Evolutionary conservation across 2,888 invertebrate genomes (phyloP), one percentile per base, ranked within the genome.

Genomic region (Smittia aterrima): DNA sequence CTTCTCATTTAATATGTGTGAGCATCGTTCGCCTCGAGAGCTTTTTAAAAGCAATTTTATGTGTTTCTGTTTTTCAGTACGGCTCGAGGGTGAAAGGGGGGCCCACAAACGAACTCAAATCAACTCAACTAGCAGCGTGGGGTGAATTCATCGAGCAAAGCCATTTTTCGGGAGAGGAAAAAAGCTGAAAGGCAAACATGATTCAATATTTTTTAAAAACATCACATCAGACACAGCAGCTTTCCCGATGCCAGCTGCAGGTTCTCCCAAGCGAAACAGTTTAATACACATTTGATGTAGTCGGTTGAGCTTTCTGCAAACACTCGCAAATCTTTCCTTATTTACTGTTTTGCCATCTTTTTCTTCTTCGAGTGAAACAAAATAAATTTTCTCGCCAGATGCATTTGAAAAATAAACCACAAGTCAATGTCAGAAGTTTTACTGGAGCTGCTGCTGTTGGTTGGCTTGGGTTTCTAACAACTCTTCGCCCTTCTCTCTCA

Each of bases 231-330:
- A 27, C 25, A 64, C 27, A 53, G n/a, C n/a, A n/a, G 9, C 40
- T 54, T 40, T 58, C 62, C 40, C n/a, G n/a, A 72, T 24, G 18
- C 62, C 72, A 72, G 58, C 72, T 72, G 72, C 40, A 16, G 24
- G 1, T n/a, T 25, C 20, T 71, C 72, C 20, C 72, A 72, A 62
- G 62, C 72, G 27, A 54, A 32, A 72, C 38, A 62, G 38, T 72
- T 62, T 72, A 72, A 72, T 72, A 72, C 62, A 72, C 72, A 72
- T 72, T 72, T 72, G 72, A 72, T 72, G 72, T 72, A 72, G 38
- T 72, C n/a, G 72, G 72, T 72, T 72, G 71, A 27, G 32, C 71
- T 32, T 20, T 58, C 9, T 58, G 20, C 40, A 54, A 71, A 58
- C 58, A 54, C 25, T 27, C 70, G 41, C 70, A 70, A 70, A 70